These are phyloP conservation scores for Metellina segmentata DNA, from an alignment of 2,888 invertebrate genomes.

Conservation along the genomic window DNA sequence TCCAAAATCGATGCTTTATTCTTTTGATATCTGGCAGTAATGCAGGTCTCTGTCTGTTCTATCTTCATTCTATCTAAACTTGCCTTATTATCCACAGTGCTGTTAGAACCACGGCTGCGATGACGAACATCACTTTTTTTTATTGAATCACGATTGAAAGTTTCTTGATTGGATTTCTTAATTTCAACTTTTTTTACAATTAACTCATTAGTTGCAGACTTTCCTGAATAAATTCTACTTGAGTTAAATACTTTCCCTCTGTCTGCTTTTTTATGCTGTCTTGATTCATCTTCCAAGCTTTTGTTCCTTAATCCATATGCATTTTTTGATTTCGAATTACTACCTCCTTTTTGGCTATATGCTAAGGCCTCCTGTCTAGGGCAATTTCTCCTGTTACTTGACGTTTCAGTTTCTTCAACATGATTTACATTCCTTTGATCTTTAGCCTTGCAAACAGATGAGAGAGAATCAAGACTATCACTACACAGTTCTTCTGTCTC, in stretches of 20 bases:
- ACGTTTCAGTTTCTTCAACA: too few relatives aligned
- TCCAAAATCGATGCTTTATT: conserved; percentile 27
- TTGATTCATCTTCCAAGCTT: neutral
- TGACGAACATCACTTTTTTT: neutral
- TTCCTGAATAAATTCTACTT: neutral
- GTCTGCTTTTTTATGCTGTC: neutral
- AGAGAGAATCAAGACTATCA: too few relatives aligned
- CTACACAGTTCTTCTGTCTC: too few relatives aligned
- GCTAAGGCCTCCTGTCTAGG: too few relatives aligned
- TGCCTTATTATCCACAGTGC: neutral
- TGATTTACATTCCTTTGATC: too few relatives aligned
- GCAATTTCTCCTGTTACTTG: too few relatives aligned
- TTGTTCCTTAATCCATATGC: neutral
- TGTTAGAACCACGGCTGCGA: neutral
- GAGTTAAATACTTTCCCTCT: neutral
- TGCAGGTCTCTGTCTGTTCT: conserved; percentile 23
- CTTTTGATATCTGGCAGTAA: conserved; percentile 70
- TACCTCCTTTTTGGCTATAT: too few relatives aligned
- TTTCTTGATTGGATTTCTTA: neutral
- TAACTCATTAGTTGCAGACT: neutral
- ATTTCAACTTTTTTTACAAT: neutral
- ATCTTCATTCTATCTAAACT: conserved; percentile 47
- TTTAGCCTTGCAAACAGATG: too few relatives aligned
- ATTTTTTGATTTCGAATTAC: too few relatives aligned
- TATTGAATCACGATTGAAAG: neutral